phyloP scores from a whole-genome alignment of 1,140 invertebrate species.

The Bombus soroeensis region DNA sequence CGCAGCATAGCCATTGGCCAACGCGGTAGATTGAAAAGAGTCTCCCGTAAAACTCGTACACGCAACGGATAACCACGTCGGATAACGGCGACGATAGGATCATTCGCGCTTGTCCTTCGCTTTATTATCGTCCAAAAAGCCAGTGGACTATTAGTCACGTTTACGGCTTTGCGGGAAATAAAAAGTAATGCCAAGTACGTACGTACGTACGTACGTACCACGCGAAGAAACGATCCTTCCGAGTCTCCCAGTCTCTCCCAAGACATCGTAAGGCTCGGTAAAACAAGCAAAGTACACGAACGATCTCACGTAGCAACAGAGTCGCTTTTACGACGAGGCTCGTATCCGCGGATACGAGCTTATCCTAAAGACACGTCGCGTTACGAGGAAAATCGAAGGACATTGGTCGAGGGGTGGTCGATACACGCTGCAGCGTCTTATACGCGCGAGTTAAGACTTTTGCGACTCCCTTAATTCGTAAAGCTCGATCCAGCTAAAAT shows the following conservation, averaged over 20 bases:
- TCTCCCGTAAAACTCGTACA: not conserved
- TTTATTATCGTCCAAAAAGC: conserved; percentile 61
- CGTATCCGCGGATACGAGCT: conserved; percentile 50
- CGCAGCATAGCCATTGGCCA: not conserved
- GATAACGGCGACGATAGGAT: conserved; percentile 29
- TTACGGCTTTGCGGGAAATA: conserved; percentile 55
- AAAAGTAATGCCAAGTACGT: conserved; percentile 54
- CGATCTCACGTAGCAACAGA: conserved; percentile 36
- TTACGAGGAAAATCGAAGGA: conserved; percentile 54
- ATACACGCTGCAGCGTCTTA: too few species aligned
- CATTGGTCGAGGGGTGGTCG: not conserved
- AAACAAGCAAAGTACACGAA: conserved; percentile 19
- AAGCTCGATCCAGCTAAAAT: not conserved
- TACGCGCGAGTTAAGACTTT: too few species aligned
- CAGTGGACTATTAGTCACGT: conserved; percentile 55
- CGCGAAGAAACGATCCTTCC: not conserved
- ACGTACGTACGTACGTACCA: not conserved
- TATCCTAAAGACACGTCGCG: conserved; percentile 43
- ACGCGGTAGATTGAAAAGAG: conserved; percentile 17
- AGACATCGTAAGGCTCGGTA: not conserved
- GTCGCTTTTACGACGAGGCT: conserved; percentile 60
- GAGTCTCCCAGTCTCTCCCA: not conserved
- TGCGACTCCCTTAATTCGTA: too few species aligned
- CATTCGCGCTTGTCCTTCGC: conserved; percentile 31
- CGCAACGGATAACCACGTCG: not conserved